Base-by-base conservation (phyloP, 2,888 invertebrate genomes). In the Fragum whitleyi region DNA sequence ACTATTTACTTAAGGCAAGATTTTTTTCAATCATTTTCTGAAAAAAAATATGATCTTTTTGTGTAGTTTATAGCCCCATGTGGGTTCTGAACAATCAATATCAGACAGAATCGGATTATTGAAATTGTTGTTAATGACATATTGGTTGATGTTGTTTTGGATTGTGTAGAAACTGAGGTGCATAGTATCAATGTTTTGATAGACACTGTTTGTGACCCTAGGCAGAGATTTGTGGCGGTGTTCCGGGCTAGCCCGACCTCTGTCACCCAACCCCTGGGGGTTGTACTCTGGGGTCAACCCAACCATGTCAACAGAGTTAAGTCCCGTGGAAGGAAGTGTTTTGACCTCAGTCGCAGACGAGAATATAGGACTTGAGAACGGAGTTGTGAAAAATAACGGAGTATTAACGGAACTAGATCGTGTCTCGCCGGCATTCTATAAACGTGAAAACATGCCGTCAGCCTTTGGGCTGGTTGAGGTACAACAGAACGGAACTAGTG, bases 391-490 rank as follows among this genome's bases (percentile, higher is more conserved):
- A 21, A 23, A 68, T 11, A 78, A 68, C 74, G 82, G 85, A 55
- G 83, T 81, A 39, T 77, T 85, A 51, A 85, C 85, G 19, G 83
- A 76, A 67, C 57, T 85, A 29, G 83, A 85, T 72, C 62, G 85
- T 23, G 85, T 87, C 55, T 87, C 87, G 14, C 87, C 87, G 16
- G 74, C 73, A 16, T 86, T 76, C 67, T 86, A 88, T 29, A 85
- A 86, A 77, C 81, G 83, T 29, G 74, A 81, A 71, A 83, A 67
- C 47, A 87, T 88, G 89, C 88, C 88, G 78, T 79, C 88, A 42
- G 86, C 88, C 28, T 88, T 81, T 68, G 87, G 87, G 26, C 61
- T 83, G 26, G 62, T 81, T 7, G 87, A 86, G 14, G 77, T 81
- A n/a, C 80, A 65, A 42, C 65, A 80, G 23, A 83, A 80, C 47